Conservation (phyloP, 2,797 vertebrate genomes). For the Tenualosa thibaudeaui region DNA sequence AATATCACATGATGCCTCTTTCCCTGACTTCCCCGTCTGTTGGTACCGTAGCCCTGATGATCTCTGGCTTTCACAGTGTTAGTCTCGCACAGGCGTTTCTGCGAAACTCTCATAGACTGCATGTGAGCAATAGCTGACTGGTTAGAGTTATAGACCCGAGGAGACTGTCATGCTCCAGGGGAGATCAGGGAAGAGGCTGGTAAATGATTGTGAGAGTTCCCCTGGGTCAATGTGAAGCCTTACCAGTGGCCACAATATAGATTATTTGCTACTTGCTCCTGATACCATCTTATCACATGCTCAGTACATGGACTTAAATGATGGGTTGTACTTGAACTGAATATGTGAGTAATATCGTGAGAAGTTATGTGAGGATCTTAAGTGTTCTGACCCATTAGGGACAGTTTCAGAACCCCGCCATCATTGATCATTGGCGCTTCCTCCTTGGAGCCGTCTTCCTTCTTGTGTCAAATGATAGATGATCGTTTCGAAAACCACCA, state of each 20-base stretch:
- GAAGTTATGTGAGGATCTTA: conserved; percentile 32
- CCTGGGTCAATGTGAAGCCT: background rate
- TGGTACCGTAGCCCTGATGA: background rate
- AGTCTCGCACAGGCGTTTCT: background rate
- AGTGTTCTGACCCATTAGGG: conserved; percentile 57
- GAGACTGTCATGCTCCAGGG: background rate
- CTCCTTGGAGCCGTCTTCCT: conserved; percentile 62
- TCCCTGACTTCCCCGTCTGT: conserved; percentile 53
- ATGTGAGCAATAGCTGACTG: background rate
- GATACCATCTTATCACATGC: background rate
- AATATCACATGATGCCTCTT: conserved; percentile 82
- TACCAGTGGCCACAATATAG: background rate
- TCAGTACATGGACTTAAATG: background rate
- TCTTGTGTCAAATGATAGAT: conserved; percentile 67
- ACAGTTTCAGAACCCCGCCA: conserved; percentile 62
- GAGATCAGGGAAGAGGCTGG: background rate
- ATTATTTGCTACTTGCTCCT: background rate
- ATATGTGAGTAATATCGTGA: background rate
- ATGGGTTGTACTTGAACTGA: background rate
- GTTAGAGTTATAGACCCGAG: background rate
- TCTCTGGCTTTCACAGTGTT: background rate
- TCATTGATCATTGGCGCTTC: conserved; percentile 73
- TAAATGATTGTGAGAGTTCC: conserved; percentile 10
- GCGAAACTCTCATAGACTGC: background rate
- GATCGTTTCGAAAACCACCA: conserved; percentile 63